Evolutionary conservation across 2,113 vertebrate species (phyloP).

Genomic region (Kryptolebias marmoratus): DNA sequence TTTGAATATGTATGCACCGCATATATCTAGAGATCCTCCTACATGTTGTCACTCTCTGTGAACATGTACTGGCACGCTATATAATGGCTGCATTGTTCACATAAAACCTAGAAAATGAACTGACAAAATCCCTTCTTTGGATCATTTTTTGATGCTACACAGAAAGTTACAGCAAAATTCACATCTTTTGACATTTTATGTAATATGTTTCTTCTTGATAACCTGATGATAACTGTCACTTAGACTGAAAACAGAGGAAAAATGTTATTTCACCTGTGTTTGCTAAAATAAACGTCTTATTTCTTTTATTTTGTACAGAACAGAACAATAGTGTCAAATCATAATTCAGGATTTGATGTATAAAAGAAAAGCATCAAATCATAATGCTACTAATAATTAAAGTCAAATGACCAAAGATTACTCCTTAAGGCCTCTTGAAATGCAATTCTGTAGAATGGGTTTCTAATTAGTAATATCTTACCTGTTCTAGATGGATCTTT

Average conservation of each 20-base stretch:
- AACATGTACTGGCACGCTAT: slow-evolving; percentile 3
- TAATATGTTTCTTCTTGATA: background rate
- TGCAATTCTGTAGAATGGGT: background rate
- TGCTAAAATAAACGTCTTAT: background rate
- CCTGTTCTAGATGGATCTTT: too few species aligned
- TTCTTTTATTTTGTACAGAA: background rate
- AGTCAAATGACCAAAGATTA: too few species aligned
- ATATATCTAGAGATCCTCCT: slow-evolving; percentile 15
- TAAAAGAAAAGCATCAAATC: background rate
- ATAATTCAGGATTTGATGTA: background rate
- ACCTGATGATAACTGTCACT: background rate
- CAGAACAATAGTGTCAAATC: background rate
- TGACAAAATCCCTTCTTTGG: background rate
- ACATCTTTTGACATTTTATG: background rate
- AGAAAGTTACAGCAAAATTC: background rate
- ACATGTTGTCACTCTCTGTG: slow-evolving; percentile 18
- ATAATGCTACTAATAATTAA: too few species aligned
- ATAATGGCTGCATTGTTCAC: background rate
- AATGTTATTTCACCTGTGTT: background rate
- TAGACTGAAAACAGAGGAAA: background rate
- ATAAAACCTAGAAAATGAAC: slow-evolving; percentile 7
- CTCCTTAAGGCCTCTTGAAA: too few species aligned
- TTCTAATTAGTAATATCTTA: background rate
- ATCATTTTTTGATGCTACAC: background rate
- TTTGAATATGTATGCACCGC: slow-evolving; percentile 7